Percentiles rank a stretch among this genome's conserved stretches.
These are phyloP conservation scores for Miltochrista miniata DNA, from an alignment of 2,888 invertebrate species.

Conservation along the genomic window DNA sequence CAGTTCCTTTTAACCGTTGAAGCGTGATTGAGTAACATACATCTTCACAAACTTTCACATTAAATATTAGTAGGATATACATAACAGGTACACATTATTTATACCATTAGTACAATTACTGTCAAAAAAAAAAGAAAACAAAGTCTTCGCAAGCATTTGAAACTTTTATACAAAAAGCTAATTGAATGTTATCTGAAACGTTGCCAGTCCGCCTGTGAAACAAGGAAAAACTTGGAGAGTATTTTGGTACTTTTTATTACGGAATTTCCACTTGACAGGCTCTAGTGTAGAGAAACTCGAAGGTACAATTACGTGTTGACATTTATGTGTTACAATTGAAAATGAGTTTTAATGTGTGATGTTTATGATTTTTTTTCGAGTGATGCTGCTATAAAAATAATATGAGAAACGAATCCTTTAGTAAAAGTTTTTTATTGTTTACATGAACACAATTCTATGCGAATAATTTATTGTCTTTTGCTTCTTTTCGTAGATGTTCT, in stretches of 20 bases:
- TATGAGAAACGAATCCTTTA: too few species aligned
- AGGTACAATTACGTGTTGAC: slow-evolving; percentile 50
- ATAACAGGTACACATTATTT: not conserved
- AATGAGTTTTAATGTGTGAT: slow-evolving; percentile 6
- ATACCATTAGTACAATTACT: not conserved
- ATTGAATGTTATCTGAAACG: slow-evolving; percentile 66
- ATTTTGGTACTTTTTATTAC: slow-evolving; percentile 61
- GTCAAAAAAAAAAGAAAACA: slow-evolving; percentile 8
- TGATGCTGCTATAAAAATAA: too few species aligned
- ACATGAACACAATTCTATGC: too few species aligned
- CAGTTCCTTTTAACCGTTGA: too few species aligned
- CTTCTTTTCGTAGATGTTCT: too few species aligned
- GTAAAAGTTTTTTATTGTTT: too few species aligned
- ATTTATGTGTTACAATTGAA: slow-evolving; percentile 42
- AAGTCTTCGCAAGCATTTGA: slow-evolving; percentile 24
- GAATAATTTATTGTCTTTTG: too few species aligned
- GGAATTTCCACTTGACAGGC: slow-evolving; percentile 58
- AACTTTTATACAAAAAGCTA: slow-evolving; percentile 51
- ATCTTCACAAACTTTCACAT: not conserved
- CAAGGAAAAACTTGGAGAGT: slow-evolving; percentile 51
- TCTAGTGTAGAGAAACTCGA: slow-evolving; percentile 34
- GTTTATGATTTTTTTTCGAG: too few species aligned
- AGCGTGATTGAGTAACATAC: too few species aligned
- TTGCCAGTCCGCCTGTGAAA: slow-evolving; percentile 46
- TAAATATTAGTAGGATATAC: not conserved